A percentile compares a stretch with the other conserved stretches of the same genome.
phyloP scores from a whole-genome alignment of 2,113 vertebrate genomes.

The Laticauda laticaudata region DNA sequence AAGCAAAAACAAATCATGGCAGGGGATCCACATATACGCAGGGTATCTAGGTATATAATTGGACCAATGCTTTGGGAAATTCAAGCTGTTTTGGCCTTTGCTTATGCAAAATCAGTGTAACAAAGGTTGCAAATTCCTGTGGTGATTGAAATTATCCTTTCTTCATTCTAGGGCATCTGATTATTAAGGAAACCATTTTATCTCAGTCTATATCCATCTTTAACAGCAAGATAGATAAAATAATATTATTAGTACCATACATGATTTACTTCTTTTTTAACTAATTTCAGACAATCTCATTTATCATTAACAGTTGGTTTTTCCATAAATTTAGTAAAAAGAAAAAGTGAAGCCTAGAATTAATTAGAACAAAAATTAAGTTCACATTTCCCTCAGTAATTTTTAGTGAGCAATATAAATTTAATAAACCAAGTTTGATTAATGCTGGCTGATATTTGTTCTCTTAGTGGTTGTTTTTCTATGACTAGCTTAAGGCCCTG shows the following conservation, averaged over 20 bases:
- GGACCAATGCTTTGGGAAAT: background rate
- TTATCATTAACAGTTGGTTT: background rate
- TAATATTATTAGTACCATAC: background rate
- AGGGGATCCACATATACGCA: background rate
- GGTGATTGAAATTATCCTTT: background rate
- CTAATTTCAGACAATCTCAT: background rate
- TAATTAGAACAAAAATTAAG: conserved; percentile 13
- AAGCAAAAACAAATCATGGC: background rate
- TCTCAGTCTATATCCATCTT: background rate
- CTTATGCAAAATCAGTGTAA: background rate
- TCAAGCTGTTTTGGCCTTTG: background rate
- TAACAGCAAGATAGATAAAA: background rate
- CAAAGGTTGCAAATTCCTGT: background rate
- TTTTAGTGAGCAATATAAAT: conserved; percentile 21
- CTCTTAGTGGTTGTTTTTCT: background rate
- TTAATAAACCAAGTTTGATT: conserved; percentile 20
- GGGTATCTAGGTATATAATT: background rate
- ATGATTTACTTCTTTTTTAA: background rate
- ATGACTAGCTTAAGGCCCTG: too few species aligned
- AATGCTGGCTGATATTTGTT: background rate
- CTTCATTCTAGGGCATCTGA: background rate
- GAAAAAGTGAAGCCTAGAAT: background rate
- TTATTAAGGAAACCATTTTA: background rate
- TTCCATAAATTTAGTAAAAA: background rate
- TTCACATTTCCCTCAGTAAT: conserved; percentile 1